Evolutionary conservation across 1,140 invertebrate genomes (phyloP).

Genomic region (Heliconius melpomene): DNA sequence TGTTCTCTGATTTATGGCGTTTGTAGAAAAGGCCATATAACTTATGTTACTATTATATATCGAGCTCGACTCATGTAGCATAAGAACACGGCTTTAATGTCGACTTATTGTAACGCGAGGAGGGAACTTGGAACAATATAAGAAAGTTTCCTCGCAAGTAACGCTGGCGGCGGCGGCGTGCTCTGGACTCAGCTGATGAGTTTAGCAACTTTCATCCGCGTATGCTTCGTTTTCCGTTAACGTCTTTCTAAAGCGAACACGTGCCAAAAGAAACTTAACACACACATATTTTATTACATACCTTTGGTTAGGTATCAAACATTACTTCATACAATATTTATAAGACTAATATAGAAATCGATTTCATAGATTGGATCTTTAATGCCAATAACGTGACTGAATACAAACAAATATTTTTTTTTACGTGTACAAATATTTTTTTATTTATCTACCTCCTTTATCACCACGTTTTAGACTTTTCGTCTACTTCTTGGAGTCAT

Average conservation of each 20-base stretch:
- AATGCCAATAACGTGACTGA: neutral
- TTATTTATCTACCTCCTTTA: neutral
- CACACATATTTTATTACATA: neutral
- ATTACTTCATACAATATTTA: conserved; percentile 16
- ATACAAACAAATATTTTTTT: too few relatives aligned
- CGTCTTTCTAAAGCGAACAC: conserved; percentile 41
- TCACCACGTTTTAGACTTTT: neutral
- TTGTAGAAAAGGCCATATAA: conserved; percentile 8
- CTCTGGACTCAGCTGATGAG: conserved; percentile 42
- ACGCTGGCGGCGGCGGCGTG: conserved; percentile 49
- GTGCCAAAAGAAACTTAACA: conserved; percentile 33
- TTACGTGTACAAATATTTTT: neutral
- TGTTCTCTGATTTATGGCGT: conserved; percentile 8
- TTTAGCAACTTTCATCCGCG: conserved; percentile 46
- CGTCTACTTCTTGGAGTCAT: neutral
- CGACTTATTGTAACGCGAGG: conserved; percentile 30
- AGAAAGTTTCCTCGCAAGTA: conserved; percentile 66
- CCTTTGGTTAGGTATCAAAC: conserved; percentile 16
- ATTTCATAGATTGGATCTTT: neutral
- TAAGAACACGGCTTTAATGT: conserved; percentile 15
- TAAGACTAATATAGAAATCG: neutral
- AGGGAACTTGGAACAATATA: conserved; percentile 56
- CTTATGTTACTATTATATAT: conserved; percentile 7
- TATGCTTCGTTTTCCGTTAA: conserved; percentile 36
- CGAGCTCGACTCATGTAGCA: neutral